Evolutionary conservation across 2,113 vertebrate species (phyloP).

Genomic region (Dinomys branickii): DNA sequence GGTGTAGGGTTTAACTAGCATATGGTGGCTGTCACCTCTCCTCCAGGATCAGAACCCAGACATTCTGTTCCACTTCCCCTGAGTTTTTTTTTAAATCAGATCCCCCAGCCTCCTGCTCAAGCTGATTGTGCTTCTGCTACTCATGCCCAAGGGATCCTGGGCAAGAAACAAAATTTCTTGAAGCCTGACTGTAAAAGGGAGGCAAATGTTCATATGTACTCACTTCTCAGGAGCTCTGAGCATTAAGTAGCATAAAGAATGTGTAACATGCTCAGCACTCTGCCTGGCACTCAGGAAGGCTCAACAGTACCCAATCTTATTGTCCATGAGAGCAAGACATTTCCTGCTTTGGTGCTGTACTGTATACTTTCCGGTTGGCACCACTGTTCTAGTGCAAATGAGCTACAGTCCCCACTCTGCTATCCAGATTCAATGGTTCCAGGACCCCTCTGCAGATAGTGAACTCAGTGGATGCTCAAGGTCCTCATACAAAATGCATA

Average conservation of each 20-base stretch:
- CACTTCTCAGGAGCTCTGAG: background rate
- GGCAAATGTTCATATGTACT: background rate
- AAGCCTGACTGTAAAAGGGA: background rate
- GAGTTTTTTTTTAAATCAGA: background rate
- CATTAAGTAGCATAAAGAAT: background rate
- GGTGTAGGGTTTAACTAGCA: background rate
- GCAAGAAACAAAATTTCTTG: background rate
- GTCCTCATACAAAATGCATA: background rate
- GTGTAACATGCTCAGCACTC: accelerated
- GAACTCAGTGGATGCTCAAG: background rate
- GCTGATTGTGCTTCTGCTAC: background rate
- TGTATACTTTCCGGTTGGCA: background rate
- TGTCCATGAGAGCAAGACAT: background rate
- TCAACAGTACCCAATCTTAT: background rate
- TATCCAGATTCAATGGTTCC: background rate
- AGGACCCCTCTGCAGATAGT: background rate
- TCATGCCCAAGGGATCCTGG: background rate
- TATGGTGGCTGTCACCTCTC: accelerated
- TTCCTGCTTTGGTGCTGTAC: background rate
- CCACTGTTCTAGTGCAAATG: background rate
- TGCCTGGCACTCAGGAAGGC: background rate
- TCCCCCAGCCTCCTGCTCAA: background rate
- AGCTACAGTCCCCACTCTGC: background rate
- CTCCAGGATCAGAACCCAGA: background rate
- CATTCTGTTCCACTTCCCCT: accelerated